Evolutionary conservation across 2,113 vertebrate species (phyloP).

Genomic region (Stictonetta naevosa): DNA sequence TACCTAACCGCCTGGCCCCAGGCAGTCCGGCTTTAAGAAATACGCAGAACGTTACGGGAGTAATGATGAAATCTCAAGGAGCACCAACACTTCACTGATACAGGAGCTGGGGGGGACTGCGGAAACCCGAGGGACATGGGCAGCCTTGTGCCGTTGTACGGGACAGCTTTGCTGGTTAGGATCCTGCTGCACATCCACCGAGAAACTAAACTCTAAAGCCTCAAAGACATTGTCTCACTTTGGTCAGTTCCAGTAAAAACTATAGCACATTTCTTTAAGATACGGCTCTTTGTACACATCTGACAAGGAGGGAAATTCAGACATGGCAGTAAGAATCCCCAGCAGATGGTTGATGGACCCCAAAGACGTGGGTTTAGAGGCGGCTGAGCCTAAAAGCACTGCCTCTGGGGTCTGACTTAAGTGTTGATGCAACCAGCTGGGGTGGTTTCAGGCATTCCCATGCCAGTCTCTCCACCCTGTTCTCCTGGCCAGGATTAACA

Average conservation of each 20-base stretch:
- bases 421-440: background rate
- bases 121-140: accelerated
- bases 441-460: background rate
- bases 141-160: background rate
- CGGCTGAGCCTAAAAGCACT: background rate
- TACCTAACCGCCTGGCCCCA: conserved; percentile 9
- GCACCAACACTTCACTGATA: background rate
- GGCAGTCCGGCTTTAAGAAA: background rate
- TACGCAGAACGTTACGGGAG: background rate
- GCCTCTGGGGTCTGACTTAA: background rate
- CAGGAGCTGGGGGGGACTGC: background rate
- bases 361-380: background rate
- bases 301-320: background rate
- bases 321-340: background rate
- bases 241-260: background rate
- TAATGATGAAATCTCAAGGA: conserved; percentile 21
- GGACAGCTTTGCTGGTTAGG: background rate
- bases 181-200: background rate
- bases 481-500: background rate
- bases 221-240: background rate
- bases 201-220: background rate
- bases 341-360: background rate
- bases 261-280: background rate
- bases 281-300: background rate
- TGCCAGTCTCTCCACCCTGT: background rate